Evolutionary conservation across 1,140 invertebrate species (phyloP).

Genomic region (Aethina tumida): DNA sequence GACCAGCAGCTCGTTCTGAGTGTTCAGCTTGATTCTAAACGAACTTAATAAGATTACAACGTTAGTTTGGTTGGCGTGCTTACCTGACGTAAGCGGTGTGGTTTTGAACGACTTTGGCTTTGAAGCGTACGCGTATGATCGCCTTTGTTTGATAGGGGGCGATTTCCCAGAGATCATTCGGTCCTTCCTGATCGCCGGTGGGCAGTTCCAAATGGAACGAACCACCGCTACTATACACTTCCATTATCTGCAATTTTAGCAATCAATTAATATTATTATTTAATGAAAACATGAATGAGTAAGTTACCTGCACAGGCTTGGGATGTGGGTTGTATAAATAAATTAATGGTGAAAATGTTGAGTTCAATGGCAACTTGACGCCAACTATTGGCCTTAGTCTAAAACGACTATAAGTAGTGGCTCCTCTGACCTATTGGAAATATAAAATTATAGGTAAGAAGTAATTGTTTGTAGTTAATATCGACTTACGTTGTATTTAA

Average conservation of each 20-base stretch:
- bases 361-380: slow-evolving; percentile 84
- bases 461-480: slow-evolving; percentile 4
- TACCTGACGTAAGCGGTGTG: slow-evolving; percentile 72
- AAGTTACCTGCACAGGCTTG: slow-evolving; percentile 67
- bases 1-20: slow-evolving; percentile 57
- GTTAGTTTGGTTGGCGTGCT: not conserved
- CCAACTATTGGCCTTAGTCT: slow-evolving; percentile 79
- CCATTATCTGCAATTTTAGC: slow-evolving; percentile 54
- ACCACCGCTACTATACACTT: slow-evolving; percentile 85
- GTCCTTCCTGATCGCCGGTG: slow-evolving; percentile 65
- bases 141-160: slow-evolving; percentile 81
- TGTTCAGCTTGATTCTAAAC: slow-evolving; percentile 60
- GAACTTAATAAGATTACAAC: slow-evolving; percentile 6
- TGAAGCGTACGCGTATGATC: slow-evolving; percentile 77
- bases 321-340: slow-evolving; percentile 90
- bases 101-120: slow-evolving; percentile 62
- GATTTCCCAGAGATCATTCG: slow-evolving; percentile 79
- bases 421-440: slow-evolving; percentile 60
- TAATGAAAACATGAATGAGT: not conserved
- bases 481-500: slow-evolving; percentile 62
- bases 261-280: slow-evolving; percentile 1
- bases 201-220: slow-evolving; percentile 87
- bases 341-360: slow-evolving; percentile 81
- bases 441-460: slow-evolving; percentile 13
- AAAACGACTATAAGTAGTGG: slow-evolving; percentile 79